Evolutionary conservation across 2,797 vertebrate species (phyloP), one percentile per base, ranked within the genome.

Genomic region (Argya squamiceps): DNA sequence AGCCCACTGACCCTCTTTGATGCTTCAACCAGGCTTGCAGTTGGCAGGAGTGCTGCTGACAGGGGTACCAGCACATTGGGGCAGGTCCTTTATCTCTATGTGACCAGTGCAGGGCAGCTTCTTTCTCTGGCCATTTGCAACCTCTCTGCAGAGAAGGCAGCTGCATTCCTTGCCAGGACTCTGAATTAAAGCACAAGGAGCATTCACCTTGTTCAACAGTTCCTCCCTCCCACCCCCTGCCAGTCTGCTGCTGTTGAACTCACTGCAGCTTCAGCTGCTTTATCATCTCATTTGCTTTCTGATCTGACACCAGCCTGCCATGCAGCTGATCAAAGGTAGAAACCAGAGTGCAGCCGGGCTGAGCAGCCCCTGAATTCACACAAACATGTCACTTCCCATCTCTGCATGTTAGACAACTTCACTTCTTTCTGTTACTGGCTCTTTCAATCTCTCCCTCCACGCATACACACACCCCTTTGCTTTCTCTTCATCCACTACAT

Each of bases 201-300:
- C 47, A 23, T 71, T 93, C 19, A 9, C 69, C 56, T 62, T 10
- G 0, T 47, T 77, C 76, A 29, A 30, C 60, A 88, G n/a, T 59
- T 85, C 47, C 52, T 84, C 44, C 46, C 89, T 84, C 62, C 89
- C 79, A 85, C 27, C 70, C 56, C 67, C 69, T 79, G 65, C 64
- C 75, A 70, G 65, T 91, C 73, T 39, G 58, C 55, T 30, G 53
- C 74, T 74, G 71, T 65, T 73, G 92, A 90, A 82, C 64, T 89
- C 50, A 17, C 86, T 94, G 93, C 92, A 77, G 76, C 74, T 97
- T 95, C 82, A 84, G 85, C 84, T 60, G 88, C 88, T 96, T 97
- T 93, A 96, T 95, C 96, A 91, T 97, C 97, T 97, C 97, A 97
- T 98, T 98, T 97, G 89, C 95, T 98, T 98, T 98, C 96, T 97